phyloP scores from a whole-genome alignment of 2,113 vertebrate species.

The Neolamprologus devosi region DNA sequence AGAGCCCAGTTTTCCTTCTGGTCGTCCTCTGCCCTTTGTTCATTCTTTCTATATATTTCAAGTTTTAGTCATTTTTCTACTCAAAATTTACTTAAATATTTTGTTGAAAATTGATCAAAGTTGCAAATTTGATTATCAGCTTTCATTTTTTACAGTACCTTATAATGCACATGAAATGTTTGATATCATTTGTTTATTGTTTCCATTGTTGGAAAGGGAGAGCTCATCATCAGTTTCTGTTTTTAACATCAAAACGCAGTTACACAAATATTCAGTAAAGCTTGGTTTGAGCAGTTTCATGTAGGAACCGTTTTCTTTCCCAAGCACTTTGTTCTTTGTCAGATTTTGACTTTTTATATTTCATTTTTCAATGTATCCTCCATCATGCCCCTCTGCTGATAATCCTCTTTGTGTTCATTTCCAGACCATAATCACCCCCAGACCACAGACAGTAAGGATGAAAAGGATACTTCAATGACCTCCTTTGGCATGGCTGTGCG shows the following conservation, averaged over 20 bases:
- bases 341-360: neutral
- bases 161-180: neutral
- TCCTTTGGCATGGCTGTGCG: conserved; percentile 74
- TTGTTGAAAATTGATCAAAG: neutral
- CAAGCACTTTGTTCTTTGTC: neutral
- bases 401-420: conserved; percentile 16
- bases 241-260: neutral
- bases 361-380: neutral
- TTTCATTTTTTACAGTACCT: neutral
- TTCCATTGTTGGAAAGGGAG: neutral
- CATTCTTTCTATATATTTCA: neutral
- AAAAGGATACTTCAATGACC: conserved; percentile 74
- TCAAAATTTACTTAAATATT: neutral
- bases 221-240: neutral
- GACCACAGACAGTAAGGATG: conserved; percentile 72
- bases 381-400: neutral
- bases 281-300: accelerated
- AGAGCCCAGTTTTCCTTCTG: neutral
- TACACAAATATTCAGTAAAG: neutral
- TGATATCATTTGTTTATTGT: neutral
- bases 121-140: neutral
- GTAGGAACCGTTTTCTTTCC: accelerated
- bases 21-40: neutral
- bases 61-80: neutral
- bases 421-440: conserved; percentile 28